Evolutionary conservation across 1,140 invertebrate species (phyloP).

Genomic region (Cotesia glomerata): DNA sequence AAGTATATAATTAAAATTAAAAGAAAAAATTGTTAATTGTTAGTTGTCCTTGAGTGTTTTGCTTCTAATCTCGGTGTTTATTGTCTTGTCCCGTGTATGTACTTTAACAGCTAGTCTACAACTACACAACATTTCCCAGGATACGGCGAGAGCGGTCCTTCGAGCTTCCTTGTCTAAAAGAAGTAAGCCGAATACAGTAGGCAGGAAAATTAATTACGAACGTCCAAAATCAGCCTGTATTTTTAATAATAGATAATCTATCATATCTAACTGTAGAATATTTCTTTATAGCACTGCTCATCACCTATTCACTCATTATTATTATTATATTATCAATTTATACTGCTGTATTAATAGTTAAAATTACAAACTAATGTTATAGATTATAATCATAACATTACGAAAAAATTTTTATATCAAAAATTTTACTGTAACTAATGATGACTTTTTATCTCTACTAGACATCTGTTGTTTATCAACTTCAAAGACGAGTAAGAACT

Average conservation of each 20-base stretch:
- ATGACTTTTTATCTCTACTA: slow-evolving; percentile 48
- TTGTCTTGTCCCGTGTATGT: slow-evolving; percentile 22
- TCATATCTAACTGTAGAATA: neutral
- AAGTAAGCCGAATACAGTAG: slow-evolving; percentile 63
- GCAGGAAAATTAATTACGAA: slow-evolving; percentile 22
- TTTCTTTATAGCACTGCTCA: neutral
- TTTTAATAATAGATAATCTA: neutral
- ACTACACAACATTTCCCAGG: slow-evolving; percentile 72
- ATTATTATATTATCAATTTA: too few species aligned
- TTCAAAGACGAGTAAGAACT: slow-evolving; percentile 80
- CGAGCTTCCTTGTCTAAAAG: slow-evolving; percentile 71
- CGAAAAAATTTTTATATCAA: neutral
- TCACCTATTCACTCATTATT: too few species aligned
- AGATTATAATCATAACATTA: neutral
- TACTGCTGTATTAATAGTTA: too few species aligned
- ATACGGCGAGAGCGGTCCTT: slow-evolving; percentile 76
- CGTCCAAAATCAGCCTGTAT: neutral
- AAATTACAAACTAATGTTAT: too few species aligned
- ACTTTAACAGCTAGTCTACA: slow-evolving; percentile 68
- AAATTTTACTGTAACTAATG: neutral
- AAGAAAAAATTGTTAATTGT: neutral
- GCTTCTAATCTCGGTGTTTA: slow-evolving; percentile 13
- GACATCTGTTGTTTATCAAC: slow-evolving; percentile 83
- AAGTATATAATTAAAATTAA: neutral
- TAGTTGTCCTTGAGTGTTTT: slow-evolving; percentile 24